Evolutionary conservation across 2,797 vertebrate species (phyloP), one percentile per base, ranked within the genome.

Genomic region (Fringilla coelebs): DNA sequence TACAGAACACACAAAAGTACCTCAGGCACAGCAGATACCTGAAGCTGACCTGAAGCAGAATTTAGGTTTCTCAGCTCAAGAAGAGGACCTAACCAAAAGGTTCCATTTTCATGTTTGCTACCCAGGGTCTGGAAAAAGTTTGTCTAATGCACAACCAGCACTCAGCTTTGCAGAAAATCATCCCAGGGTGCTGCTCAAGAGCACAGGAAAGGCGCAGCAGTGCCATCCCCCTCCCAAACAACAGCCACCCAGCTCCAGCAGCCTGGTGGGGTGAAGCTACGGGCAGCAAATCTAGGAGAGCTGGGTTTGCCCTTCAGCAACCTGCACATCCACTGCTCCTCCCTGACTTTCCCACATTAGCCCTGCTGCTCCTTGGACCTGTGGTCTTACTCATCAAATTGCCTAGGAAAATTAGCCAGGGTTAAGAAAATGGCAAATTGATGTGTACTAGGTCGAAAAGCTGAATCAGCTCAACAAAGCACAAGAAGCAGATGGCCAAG

Each of bases 241-340:
- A 17, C 17, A 63, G 36, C 24, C 3, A 8, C 20, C 5, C 3
- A 2, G 24, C 49, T 68, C 66, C 66, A 67, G 49, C 54, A 81
- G 66, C 61, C 66, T 1, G 0, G 2, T 13, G 26, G 13, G 40
- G 43, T 45, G 32, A 57, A 52, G 55, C n/a, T 57, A 54, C 0
- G 0, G 0, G 6, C 2, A 9, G n/a, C 2, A 9, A 18, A 57
- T 60, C 3, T 3, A 52, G 20, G 17, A 11, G 4, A 52, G 21
- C 25, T 29, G 41, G 17, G 28, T 41, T 82, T 34, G 46, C 20
- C n/a, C 24, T 29, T 58, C 8, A 13, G 22, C 78, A 45, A 34
- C 17, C 70, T 40, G n/a, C 6, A 9, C 1, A 28, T 2, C 17
- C 68, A 25, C n/a, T 54, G 57, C 48, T 49, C n/a, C 9, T 7